Base-by-base conservation (phyloP, 2,797 vertebrate genomes). In the Lerista edwardsae region DNA sequence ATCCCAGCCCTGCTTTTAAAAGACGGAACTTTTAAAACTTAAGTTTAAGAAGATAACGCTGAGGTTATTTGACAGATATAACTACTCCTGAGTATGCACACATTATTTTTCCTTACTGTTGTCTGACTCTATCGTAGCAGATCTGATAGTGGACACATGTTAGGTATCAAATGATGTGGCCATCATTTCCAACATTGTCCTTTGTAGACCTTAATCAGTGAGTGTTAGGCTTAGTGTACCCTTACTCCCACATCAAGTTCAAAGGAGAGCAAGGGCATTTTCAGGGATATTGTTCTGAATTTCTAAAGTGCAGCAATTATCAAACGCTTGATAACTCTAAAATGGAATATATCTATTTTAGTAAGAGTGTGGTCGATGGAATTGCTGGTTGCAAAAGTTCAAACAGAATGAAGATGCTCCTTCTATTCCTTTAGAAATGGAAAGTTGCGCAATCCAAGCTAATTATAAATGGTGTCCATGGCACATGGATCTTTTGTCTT, bases 401-500 rank as follows among this genome's bases (percentile, higher is more conserved):
- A 74, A 87, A 69, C 1, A 80, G 44, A 81, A 41, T 0, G 27
- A 41, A 88, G 85, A 9, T 1, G 12, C 75, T 75, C 11, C 69
- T 67, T 17, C n/a, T 79, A 1, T 1, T 65, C 80, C 29, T 57
- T 8, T 72, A 34, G 59, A 9, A 77, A 4, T 57, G 9, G 21
- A 80, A 39, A 79, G 81, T 6, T 29, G 25, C 3, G 1, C 0
- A 14, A 29, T 41, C 7, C 36, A 51, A 87, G 82, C 85, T 57
- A 79, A 85, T 67, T 80, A 71, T 21, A 84, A 89, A 27, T 25
- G 15, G 27, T 19, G 67, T n/a, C 2, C 31, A 57, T 86, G 85
- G 41, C 39, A 81, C 1, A 73, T 25, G 73, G 86, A 87, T 74
- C 11, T 36, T 84, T 84, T 47, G 27, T 4, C n/a, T 89, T 88